Base-by-base conservation (phyloP, 2,113 vertebrate genomes). In the Apeltes quadracus region DNA sequence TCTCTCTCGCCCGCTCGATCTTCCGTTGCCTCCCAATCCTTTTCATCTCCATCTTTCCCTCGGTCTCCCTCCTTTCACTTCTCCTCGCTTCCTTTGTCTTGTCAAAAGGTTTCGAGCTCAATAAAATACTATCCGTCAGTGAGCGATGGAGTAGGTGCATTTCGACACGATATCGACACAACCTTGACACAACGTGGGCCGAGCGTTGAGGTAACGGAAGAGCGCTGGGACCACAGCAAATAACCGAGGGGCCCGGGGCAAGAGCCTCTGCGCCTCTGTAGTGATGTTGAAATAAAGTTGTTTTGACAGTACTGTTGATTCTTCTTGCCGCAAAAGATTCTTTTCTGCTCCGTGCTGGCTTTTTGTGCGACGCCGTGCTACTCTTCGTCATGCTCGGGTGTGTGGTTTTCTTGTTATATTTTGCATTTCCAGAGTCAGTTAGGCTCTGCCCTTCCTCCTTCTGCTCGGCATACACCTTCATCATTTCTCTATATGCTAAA, bases 271-370 rank as follows among this genome's bases (percentile, higher is more conserved):
- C 74, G 75, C 57, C 80, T 82, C 73, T 75, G 73, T 62, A 50
- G 79, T 81, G 78, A 88, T 84, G 81, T 81, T 77, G 39, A 87
- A 87, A 81, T 79, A 79, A 86, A 86, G 76, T 84, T 73, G 63
- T 10, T 73, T 64, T 89, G 87, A 86, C 87, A 84, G 79, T 41
- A 9, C 58, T 16, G 78, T 80, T 81, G 76, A 81, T 85, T 79
- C 34, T 82, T 76, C 81, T 75, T 75, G 48, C 61, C 44, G 79
- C 44, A 48, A 11, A 25, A 68, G 58, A 72, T 62, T 64, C 29
- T 4, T 7, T 54, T 73, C 67, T 54, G 7, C 41, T 59, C 57
- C 11, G 54, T 51, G 43, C 29, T 56, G 25, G 69, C 51, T 13
- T 51, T 59, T 62, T 72, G 14, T 57, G 6, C 43, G 41, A 61